Conservation (phyloP, 2,888 invertebrate genomes). For the Dioctria rufipes region DNA sequence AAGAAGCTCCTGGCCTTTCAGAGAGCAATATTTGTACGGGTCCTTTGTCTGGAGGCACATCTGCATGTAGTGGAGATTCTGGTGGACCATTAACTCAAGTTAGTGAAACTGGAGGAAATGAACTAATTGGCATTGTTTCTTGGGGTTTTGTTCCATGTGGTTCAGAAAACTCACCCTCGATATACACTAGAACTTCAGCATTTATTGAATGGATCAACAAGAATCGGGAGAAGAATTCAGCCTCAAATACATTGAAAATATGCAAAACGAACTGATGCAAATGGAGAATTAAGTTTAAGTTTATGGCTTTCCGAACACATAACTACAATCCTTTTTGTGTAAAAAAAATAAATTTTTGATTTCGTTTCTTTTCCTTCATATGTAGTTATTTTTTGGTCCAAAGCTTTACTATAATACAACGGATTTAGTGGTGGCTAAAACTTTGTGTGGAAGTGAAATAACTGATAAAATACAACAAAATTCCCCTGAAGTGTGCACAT, state of each 20-base stretch:
- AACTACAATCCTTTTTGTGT: not conserved
- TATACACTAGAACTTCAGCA: constrained; percentile 68
- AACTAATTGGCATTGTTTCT: constrained; percentile 71
- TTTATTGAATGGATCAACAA: constrained; percentile 66
- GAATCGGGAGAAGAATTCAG: constrained; percentile 47
- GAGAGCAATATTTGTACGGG: constrained; percentile 59
- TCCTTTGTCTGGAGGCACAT: constrained; percentile 63
- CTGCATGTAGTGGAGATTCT: constrained; percentile 71
- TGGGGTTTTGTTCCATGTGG: constrained; percentile 73
- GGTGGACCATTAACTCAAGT: constrained; percentile 66
- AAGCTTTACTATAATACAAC: too few species aligned
- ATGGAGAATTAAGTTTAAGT: not conserved
- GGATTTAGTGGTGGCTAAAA: too few species aligned
- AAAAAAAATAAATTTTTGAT: not conserved
- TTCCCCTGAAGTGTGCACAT: too few species aligned
- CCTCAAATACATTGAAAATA: not conserved
- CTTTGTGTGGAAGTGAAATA: too few species aligned
- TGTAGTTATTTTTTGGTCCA: not conserved
- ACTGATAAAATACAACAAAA: too few species aligned
- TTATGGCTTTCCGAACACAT: not conserved
- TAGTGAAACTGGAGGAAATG: constrained; percentile 31
- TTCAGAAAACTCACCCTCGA: constrained; percentile 68
- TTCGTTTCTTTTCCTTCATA: not conserved
- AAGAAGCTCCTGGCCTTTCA: not conserved
- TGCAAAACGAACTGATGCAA: not conserved